Evolutionary conservation across 1,140 invertebrate genomes (phyloP).

Genomic region (Musca domestica): DNA sequence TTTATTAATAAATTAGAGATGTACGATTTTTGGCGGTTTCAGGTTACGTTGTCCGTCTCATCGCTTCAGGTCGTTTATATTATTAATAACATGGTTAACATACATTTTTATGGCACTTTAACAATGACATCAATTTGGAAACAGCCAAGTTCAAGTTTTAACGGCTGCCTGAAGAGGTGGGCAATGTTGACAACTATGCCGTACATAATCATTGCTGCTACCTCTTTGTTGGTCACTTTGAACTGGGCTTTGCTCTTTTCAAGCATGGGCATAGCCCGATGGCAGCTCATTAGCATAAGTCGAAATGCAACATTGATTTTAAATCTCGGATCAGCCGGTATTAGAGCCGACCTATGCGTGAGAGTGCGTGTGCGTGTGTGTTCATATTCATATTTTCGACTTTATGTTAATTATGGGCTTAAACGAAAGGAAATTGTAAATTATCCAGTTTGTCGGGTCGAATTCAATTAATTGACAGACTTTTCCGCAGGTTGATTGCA

Average conservation of each 20-base stretch:
- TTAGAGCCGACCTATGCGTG: too few species aligned
- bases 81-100: constrained; percentile 18
- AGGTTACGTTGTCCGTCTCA: neutral
- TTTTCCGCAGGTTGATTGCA: too few species aligned
- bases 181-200: constrained; percentile 1
- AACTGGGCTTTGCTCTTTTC: neutral
- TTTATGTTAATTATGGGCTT: neutral
- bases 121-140: constrained; percentile 11
- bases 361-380: neutral
- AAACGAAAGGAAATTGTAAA: constrained; percentile 4
- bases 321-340: too few species aligned
- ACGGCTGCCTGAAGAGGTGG: neutral
- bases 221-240: too few species aligned
- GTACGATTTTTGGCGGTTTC: constrained; percentile 3
- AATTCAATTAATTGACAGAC: too few species aligned
- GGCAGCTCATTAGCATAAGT: constrained; percentile 17
- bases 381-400: constrained; percentile 4
- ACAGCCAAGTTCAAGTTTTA: neutral
- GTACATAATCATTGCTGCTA: neutral
- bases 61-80: constrained; percentile 3
- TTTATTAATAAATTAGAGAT: neutral
- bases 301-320: constrained; percentile 9
- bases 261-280: neutral
- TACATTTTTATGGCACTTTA: constrained; percentile 14
- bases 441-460: neutral